Evolutionary conservation across 1,140 invertebrate genomes (phyloP).

Genomic region (Drosophila yakuba): DNA sequence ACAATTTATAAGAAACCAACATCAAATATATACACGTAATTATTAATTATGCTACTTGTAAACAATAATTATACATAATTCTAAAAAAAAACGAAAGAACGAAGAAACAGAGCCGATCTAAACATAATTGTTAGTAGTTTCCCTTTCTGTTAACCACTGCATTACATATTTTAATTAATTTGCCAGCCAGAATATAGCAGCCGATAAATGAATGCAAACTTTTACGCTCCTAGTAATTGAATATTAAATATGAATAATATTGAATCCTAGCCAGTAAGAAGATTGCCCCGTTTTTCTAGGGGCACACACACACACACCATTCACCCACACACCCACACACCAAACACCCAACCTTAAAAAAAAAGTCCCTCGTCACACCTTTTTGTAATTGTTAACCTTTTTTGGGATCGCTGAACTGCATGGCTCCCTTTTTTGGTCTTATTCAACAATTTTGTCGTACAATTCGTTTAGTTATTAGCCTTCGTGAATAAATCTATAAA

Average conservation of each 20-base stretch:
- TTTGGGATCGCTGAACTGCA: constrained; percentile 8
- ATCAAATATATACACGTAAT: constrained; percentile 71
- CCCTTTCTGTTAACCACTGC: constrained; percentile 54
- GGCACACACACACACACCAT: constrained; percentile 19
- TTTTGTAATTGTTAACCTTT: constrained; percentile 42
- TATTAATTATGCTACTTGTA: constrained; percentile 74
- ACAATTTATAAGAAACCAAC: constrained; percentile 35
- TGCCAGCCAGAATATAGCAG: constrained; percentile 32
- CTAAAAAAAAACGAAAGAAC: constrained; percentile 43
- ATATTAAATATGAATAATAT: constrained; percentile 61
- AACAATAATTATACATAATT: constrained; percentile 78
- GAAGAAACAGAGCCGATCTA: constrained; percentile 37
- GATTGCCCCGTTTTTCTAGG: constrained; percentile 63
- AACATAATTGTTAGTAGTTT: constrained; percentile 71
- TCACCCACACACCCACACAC: neutral
- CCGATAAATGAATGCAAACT: constrained; percentile 55
- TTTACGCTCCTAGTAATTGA: constrained; percentile 77
- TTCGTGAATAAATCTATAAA: constrained; percentile 54
- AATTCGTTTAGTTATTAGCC: constrained; percentile 46
- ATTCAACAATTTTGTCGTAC: constrained; percentile 34
- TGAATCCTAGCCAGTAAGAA: constrained; percentile 44
- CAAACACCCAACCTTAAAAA: too few relatives aligned
- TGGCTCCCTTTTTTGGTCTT: constrained; percentile 20
- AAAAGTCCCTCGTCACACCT: neutral
- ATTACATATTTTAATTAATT: constrained; percentile 50